These are phyloP conservation scores for Drosophila hamatofila DNA, from an alignment of 2,888 invertebrate species.

Conservation along the genomic window DNA sequence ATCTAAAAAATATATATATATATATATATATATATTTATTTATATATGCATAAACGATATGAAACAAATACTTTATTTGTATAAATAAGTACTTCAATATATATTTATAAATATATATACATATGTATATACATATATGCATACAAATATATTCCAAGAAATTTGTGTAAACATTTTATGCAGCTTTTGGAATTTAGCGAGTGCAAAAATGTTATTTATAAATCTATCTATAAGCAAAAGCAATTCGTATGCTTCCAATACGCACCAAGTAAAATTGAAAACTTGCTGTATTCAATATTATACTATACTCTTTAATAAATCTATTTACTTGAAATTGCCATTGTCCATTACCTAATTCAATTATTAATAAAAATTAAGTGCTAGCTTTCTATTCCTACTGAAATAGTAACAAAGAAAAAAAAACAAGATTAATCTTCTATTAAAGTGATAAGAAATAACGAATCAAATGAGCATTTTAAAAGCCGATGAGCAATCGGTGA, in stretches of 20 bases:
- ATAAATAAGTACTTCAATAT: too few relatives aligned
- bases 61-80: neutral
- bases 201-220: neutral
- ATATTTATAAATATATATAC: neutral
- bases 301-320: neutral
- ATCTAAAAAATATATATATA: neutral
- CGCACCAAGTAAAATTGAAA: neutral
- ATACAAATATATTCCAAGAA: neutral
- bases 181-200: neutral
- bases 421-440: constrained; percentile 1
- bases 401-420: neutral
- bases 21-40: neutral
- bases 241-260: neutral
- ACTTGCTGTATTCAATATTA: neutral
- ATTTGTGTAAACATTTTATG: too few relatives aligned
- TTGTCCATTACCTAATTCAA: neutral
- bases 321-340: neutral
- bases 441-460: constrained; percentile 22
- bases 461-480: neutral
- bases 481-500: neutral
- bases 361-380: neutral
- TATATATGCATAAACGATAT: neutral
- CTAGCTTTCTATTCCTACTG: too few relatives aligned
- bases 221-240: neutral
- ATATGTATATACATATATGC: neutral